Base-by-base conservation (phyloP, 2,888 invertebrate genomes). In the Drosophila engyochracea region DNA sequence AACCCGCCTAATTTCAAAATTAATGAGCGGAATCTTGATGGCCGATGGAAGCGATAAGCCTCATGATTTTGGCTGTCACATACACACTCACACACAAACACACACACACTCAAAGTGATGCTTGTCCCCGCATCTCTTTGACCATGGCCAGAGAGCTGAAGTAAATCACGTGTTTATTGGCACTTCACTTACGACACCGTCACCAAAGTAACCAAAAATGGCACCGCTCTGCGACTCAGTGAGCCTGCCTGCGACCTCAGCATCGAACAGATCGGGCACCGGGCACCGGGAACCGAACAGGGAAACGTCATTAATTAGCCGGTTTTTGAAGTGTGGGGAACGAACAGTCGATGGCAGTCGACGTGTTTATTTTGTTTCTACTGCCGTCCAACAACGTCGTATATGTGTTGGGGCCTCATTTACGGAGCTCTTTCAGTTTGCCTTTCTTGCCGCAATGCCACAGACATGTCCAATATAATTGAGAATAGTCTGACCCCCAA, bases 111-210 rank as follows among this genome's bases (percentile, higher is more conserved):
- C n/a, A 22, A 4, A 28, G 28, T 10, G 25, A 10, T n/a, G n/a
- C n/a, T 57, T 39, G 41, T 67, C 59, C 76, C 74, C 79, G 58
- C 74, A 76, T 82, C 78, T 67, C 69, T 69, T 66, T 69, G 71
- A 66, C 68, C 71, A 35, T 63, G 67, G 53, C 33, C 41, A 71
- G 70, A 71, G 70, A 82, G 87, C 81, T 71, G 89, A 87, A 89
- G 92, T 92, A 92, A 92, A 92, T 92, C 92, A 91, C 92, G 89
- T 92, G 92, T 92, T 92, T 91, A 92, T 91, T 92, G 89, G 91
- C 91, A 88, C 91, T 92, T 92, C 89, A 85, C 89, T 85, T 85
- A 85, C 89, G 85, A 89, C 84, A 88, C 82, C 86, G 88, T 83
- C 87, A 63, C 57, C 69, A 69, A 78, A 81, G 76, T 70, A 74